A percentile compares a stretch with the other conserved stretches of the same genome.
Evolutionary conservation across 2,113 vertebrate species (phyloP).

Genomic region (Dasyurus viverrinus): DNA sequence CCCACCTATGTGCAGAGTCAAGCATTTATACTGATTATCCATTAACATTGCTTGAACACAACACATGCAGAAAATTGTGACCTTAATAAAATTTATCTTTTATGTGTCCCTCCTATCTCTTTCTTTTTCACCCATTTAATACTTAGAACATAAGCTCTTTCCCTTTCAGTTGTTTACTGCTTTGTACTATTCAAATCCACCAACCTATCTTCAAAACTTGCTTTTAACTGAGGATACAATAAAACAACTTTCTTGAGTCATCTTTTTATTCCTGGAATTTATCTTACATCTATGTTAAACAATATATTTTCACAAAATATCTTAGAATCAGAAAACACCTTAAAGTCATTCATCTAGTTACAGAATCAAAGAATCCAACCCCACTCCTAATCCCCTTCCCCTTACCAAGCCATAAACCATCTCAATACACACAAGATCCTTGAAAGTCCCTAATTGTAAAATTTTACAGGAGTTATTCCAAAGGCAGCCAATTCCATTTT

Average conservation of each 20-base stretch:
- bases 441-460: background rate
- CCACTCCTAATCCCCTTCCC: background rate
- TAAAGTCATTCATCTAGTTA: background rate
- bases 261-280: background rate
- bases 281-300: background rate
- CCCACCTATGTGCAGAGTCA: background rate
- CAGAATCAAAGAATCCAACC: background rate
- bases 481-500: background rate
- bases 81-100: background rate
- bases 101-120: background rate
- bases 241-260: background rate
- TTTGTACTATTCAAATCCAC: background rate
- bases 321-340: background rate
- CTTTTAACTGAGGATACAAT: background rate
- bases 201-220: background rate
- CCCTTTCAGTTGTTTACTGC: background rate
- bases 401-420: background rate
- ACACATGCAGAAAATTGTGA: background rate
- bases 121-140: background rate
- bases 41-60: background rate
- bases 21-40: background rate
- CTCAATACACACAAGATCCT: background rate
- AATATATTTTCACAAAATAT: background rate
- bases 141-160: background rate
- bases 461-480: background rate